Conservation (phyloP, 2,797 vertebrate genomes). For the Syncerus caffer region DNA sequence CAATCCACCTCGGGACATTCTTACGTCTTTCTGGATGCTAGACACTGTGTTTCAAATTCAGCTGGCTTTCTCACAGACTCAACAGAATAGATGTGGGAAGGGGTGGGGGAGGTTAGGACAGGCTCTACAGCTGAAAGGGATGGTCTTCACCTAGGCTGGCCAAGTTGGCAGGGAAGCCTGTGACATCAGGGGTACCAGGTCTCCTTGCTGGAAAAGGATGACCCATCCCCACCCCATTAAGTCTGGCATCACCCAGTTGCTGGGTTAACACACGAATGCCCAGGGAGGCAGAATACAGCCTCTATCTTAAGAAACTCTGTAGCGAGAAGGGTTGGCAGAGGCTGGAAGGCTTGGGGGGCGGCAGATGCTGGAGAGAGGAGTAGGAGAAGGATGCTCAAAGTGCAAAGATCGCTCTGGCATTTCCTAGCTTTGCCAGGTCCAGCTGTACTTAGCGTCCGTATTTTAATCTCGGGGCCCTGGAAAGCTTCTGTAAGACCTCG, state of each 20-base stretch:
- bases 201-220: background rate
- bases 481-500: background rate
- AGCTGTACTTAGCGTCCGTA: background rate
- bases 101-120: accelerated
- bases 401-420: background rate
- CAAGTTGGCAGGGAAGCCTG: background rate
- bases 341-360: background rate
- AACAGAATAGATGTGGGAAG: background rate
- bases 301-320: background rate
- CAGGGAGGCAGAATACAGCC: background rate
- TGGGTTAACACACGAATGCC: background rate
- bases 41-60: background rate
- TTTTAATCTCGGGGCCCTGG: background rate
- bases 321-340: background rate
- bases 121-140: background rate
- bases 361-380: background rate
- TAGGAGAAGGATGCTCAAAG: too few relatives aligned
- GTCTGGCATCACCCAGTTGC: background rate
- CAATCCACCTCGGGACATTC: background rate
- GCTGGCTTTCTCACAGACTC: background rate
- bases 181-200: background rate
- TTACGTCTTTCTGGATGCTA: background rate
- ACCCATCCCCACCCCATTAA: background rate
- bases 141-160: background rate
- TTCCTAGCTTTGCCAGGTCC: background rate